phyloP scores from a whole-genome alignment of 2,888 invertebrate genomes.

The Hydropsyche betteni region DNA sequence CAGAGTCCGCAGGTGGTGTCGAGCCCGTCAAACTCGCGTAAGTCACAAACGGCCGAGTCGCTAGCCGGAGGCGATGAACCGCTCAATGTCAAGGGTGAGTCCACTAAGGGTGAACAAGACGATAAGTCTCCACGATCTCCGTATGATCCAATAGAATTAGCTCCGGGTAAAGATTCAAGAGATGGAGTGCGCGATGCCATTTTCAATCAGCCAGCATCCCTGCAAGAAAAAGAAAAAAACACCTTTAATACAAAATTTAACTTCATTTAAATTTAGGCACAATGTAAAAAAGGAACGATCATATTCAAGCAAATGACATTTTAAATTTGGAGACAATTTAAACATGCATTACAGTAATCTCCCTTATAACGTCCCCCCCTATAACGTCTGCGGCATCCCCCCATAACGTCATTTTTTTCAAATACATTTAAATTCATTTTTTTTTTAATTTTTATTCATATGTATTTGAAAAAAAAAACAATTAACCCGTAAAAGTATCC shows the following conservation, averaged over 20 bases:
- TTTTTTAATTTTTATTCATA: no score
- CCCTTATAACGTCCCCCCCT: no score
- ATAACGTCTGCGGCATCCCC: no score
- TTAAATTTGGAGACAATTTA: no score
- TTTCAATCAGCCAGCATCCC: conserved; percentile 90
- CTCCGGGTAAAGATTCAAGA: conserved; percentile 90
- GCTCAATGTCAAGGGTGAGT: conserved; percentile 83
- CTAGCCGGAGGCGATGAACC: conserved; percentile 88
- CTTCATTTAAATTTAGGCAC: not conserved
- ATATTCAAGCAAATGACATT: no score
- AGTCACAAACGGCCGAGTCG: conserved; percentile 84
- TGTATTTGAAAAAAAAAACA: no score
- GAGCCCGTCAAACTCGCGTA: conserved; percentile 71
- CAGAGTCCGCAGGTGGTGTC: conserved; percentile 75
- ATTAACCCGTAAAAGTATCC: no score
- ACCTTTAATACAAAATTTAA: not conserved
- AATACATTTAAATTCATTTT: no score
- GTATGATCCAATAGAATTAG: conserved; percentile 90
- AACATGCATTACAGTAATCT: no score
- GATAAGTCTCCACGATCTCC: conserved; percentile 82
- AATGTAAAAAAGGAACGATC: not conserved
- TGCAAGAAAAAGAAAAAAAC: conserved; percentile 64
- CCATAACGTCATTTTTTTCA: no score
- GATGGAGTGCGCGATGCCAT: conserved; percentile 95
- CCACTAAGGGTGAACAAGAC: conserved; percentile 67